Conservation (phyloP, 2,113 vertebrate species). For the Leptodactylus fuscus region DNA sequence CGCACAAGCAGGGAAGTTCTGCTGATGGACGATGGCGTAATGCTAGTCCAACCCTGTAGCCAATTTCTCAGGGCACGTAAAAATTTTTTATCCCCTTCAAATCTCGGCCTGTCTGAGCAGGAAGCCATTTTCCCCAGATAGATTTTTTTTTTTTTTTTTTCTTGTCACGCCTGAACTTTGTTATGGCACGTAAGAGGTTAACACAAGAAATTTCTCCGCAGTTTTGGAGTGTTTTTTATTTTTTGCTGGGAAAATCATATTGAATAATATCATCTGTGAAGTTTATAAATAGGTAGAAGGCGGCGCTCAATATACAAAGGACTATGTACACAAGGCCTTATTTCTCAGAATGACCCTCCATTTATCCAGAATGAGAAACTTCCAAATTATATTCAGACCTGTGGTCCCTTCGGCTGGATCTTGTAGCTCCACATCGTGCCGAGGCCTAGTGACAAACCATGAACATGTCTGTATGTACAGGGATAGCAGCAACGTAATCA, state of each 20-base stretch:
- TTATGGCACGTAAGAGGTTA: slow-evolving; percentile 3
- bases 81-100: not conserved
- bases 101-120: too few relatives aligned
- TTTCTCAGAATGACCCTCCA: slow-evolving; percentile 47
- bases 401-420: not conserved
- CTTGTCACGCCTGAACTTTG: not conserved
- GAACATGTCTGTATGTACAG: not conserved
- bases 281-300: slow-evolving; percentile 48
- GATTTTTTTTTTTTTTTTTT: not conserved
- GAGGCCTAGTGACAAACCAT: not conserved
- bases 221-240: not conserved
- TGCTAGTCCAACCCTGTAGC: not conserved
- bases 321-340: slow-evolving; percentile 31
- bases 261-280: not conserved
- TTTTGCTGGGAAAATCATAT: slow-evolving; percentile 14
- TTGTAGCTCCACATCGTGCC: not conserved
- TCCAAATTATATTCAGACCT: too few relatives aligned
- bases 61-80: not conserved
- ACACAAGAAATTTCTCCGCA: not conserved
- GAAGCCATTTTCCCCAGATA: too few relatives aligned
- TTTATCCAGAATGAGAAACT: too few relatives aligned
- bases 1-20: too few relatives aligned
- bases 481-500: not conserved
- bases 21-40: too few relatives aligned
- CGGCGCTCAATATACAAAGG: slow-evolving; percentile 37